A percentile compares a stretch with the other conserved stretches of the same genome.
Conservation (phyloP, 2,113 vertebrate species). For the Hippocampus abdominalis region DNA sequence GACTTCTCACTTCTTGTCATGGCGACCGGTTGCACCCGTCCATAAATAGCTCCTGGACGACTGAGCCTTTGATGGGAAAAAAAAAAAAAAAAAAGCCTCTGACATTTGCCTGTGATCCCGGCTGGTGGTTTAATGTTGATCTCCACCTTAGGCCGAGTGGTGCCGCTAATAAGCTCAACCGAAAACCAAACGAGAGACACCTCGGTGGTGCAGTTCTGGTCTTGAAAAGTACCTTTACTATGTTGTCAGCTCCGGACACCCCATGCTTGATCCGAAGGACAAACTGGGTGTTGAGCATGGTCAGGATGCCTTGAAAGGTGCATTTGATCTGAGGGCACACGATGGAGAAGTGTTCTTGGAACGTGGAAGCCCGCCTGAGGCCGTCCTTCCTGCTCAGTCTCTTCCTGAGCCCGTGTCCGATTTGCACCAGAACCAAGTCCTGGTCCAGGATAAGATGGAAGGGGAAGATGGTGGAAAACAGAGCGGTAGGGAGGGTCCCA, state of each 20-base stretch:
- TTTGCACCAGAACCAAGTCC: conserved; percentile 86
- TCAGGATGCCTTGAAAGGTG: conserved; percentile 89
- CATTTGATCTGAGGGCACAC: conserved; percentile 86
- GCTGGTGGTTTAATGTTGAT: conserved; percentile 51
- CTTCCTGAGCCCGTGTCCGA: conserved; percentile 88
- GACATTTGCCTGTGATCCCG: conserved; percentile 69
- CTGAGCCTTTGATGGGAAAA: conserved; percentile 61
- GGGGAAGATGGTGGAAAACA: conserved; percentile 94
- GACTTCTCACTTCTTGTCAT: conserved; percentile 18
- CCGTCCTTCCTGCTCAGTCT: conserved; percentile 82
- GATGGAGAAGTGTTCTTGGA: conserved; percentile 90
- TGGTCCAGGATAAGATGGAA: conserved; percentile 96
- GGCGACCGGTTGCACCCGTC: conserved; percentile 30
- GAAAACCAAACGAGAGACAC: conserved; percentile 20
- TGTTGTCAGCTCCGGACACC: conserved; percentile 71
- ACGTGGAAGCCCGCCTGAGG: conserved; percentile 75
- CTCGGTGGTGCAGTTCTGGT: not conserved
- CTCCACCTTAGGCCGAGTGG: conserved; percentile 42
- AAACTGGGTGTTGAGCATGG: conserved; percentile 95
- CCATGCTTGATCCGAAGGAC: conserved; percentile 83
- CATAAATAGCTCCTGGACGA: conserved; percentile 54
- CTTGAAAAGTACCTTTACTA: conserved; percentile 81
- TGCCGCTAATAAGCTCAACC: conserved; percentile 31
- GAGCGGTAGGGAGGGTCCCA: conserved; percentile 83
- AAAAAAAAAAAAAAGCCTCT: conserved; percentile 51